phyloP scores from a whole-genome alignment of 1,140 invertebrate genomes.

The Parasteatoda tepidariorum region DNA sequence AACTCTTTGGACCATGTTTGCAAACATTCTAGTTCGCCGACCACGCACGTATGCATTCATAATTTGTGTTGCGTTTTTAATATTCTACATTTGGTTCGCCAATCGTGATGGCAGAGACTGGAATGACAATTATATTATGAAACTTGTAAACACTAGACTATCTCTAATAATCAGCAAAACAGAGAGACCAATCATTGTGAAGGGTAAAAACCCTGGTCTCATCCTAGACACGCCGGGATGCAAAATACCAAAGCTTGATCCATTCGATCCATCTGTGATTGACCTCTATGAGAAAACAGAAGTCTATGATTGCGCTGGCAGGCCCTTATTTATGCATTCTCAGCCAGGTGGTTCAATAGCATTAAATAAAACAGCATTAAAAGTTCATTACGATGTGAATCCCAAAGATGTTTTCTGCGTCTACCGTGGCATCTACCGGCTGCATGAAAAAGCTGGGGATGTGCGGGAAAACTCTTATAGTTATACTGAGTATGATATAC shows the following conservation, averaged over 20 bases:
- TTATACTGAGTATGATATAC: neutral
- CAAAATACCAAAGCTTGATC: constrained; percentile 80
- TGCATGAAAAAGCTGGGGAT: constrained; percentile 2
- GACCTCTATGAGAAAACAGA: constrained; percentile 67
- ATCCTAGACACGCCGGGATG: constrained; percentile 80
- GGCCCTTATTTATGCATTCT: constrained; percentile 3
- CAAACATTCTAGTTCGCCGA: neutral
- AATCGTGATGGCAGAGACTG: neutral
- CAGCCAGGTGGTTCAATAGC: neutral
- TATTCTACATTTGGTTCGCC: neutral
- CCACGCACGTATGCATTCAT: neutral
- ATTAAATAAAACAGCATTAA: constrained; percentile 12
- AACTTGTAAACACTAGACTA: constrained; percentile 7
- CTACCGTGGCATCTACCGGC: constrained; percentile 10
- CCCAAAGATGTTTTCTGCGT: neutral
- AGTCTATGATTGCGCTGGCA: neutral
- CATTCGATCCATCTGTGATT: constrained; percentile 76
- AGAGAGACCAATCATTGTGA: neutral
- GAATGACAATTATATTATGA: constrained; percentile 15
- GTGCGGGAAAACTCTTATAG: constrained; percentile 28
- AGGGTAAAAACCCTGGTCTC: constrained; percentile 16
- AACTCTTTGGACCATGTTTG: neutral
- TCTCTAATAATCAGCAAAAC: neutral
- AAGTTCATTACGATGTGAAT: neutral
- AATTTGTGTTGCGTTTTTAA: neutral